Base-by-base conservation (phyloP, 2,797 vertebrate genomes). In the Apogon hyalosoma region DNA sequence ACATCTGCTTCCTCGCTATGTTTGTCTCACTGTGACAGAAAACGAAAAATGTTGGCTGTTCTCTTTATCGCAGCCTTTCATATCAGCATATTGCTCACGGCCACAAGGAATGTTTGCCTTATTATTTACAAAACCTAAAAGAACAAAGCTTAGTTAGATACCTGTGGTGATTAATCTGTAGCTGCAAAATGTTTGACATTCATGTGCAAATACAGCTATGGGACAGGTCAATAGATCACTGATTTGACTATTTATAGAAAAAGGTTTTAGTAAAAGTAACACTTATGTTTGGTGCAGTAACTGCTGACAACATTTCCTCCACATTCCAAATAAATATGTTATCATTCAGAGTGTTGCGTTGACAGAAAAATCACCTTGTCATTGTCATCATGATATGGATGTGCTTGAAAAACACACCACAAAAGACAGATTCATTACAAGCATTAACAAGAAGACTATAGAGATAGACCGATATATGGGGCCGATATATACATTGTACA, bases 81-180 rank as follows among this genome's bases (percentile, higher is more conserved):
- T 63, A 80, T 62, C 19, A 52, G 67, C 69, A 71, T 74, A 62
- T 81, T 63, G 75, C 76, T 53, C n/a, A 47, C 53, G 73, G 69
- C 62, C 42, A 28, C 8, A 6, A 24, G 8, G 12, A 39, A 14
- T 15, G 39, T 68, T 66, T 76, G 11, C 58, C 65, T 58, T 69
- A 31, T 65, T 55, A 56, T 47, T 12, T 47, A 68, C 69, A 46
- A 33, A 19, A 42, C 18, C 52, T 57, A 59, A 41, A 64, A 63
- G 41, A 82, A 73, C 48, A 77, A 77, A 75, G 54, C 73, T 19
- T 28, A 2, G 31, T 51, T 63, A 9, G 9, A 67, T 69, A 36
- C 61, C 60, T 62, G 63, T 36, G 66, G 53, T 58, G 59, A 82
- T 77, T 68, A 60, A 49, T 59, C 5, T 40, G 45, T 6, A 38